Conservation (phyloP, 2,888 invertebrate genomes). For the Athetis lepigone region DNA sequence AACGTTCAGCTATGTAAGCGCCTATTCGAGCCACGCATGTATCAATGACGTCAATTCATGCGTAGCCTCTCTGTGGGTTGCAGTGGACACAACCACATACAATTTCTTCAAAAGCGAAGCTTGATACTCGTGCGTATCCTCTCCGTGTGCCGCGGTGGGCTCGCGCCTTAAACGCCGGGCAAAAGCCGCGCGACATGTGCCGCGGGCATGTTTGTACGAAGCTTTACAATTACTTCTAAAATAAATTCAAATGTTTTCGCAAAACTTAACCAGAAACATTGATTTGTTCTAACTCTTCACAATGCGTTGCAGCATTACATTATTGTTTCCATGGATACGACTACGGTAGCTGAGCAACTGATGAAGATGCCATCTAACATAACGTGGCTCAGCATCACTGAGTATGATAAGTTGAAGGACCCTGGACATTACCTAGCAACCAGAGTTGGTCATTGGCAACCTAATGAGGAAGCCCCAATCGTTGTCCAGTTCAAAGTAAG, state of each 20-base stretch:
- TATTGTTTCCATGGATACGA: constrained; percentile 80
- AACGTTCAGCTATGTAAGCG: no score
- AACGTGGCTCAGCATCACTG: constrained; percentile 83
- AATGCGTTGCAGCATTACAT: constrained; percentile 79
- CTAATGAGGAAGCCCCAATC: constrained; percentile 65
- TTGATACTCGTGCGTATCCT: no score
- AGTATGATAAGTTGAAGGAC: constrained; percentile 77
- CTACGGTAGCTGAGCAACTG: constrained; percentile 76
- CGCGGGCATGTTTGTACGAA: no score
- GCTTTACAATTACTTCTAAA: no score
- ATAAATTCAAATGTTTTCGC: no score
- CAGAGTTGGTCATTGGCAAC: constrained; percentile 80
- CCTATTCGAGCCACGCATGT: no score
- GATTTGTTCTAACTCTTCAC: background rate
- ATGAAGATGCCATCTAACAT: constrained; percentile 76
- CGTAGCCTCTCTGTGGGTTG: background rate
- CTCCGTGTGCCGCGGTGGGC: no score
- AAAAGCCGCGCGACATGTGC: no score
- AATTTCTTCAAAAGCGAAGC: constrained; percentile 4
- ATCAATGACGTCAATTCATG: no score
- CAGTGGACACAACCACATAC: constrained; percentile 3
- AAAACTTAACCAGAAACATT: background rate
- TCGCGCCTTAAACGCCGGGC: no score
- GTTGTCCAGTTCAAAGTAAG: constrained; percentile 78
- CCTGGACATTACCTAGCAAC: constrained; percentile 75